phyloP scores from a whole-genome alignment of 2,113 vertebrate genomes.

The Melanostigma gelatinosum region DNA sequence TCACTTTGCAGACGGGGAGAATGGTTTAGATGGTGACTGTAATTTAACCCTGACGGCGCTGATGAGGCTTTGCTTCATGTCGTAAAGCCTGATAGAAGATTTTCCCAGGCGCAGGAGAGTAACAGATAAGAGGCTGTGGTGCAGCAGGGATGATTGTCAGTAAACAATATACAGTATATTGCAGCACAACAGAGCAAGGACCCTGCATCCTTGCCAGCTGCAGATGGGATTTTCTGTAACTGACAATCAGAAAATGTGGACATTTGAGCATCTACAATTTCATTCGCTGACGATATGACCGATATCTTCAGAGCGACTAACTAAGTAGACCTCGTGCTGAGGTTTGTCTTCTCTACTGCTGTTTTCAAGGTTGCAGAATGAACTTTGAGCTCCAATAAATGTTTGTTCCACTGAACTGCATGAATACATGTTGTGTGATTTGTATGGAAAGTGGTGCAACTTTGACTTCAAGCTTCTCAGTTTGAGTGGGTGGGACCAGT shows the following conservation, averaged over 20 bases:
- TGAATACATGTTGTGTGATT: not conserved
- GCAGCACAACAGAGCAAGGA: not conserved
- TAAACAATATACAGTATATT: constrained; percentile 15
- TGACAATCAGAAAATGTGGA: not conserved
- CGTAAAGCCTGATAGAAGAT: not conserved
- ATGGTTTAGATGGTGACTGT: constrained; percentile 57
- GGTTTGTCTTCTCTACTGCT: not conserved
- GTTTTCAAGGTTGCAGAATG: not conserved
- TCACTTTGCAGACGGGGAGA: constrained; percentile 31
- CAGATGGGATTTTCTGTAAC: not conserved
- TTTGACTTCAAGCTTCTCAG: not conserved
- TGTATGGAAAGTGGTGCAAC: too few relatives aligned
- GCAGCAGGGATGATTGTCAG: constrained; percentile 24
- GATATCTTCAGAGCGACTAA: not conserved
- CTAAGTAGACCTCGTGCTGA: not conserved
- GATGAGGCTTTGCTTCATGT: constrained; percentile 7
- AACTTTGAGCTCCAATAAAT: not conserved
- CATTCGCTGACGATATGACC: not conserved
- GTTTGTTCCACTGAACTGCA: not conserved
- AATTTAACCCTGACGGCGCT: constrained; percentile 48
- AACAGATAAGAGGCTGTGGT: constrained; percentile 34
- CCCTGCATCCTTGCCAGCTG: not conserved
- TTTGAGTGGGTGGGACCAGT: not conserved
- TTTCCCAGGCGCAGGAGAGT: constrained; percentile 31
- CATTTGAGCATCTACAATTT: not conserved